Evolutionary conservation across 2,113 vertebrate species (phyloP), one percentile per base, ranked within the genome.

Genomic region (Macroglossus sobrinus): DNA sequence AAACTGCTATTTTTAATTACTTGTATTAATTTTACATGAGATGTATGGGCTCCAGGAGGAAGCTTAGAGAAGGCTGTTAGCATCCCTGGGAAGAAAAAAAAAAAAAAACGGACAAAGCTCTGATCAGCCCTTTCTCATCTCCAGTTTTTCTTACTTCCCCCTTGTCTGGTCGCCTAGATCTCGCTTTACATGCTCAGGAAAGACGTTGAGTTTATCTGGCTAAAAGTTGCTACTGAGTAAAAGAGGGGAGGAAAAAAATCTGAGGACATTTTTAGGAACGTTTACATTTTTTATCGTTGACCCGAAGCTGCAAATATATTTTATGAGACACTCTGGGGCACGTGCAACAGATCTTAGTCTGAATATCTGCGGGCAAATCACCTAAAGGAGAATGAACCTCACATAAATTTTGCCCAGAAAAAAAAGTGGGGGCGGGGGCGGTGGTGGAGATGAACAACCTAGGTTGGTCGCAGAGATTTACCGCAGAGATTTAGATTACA

Each of bases 11-110:
- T 92, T 95, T 96, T 96, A 97, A 97, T 72, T 97, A 97, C 96
- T 97, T 96, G 61, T 97, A 96, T 97, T 97, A 96, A 97, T 96
- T 97, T 96, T 97, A 92, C 91, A 97, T 96, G 96, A 97, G 96
- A 89, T 80, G 89, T 82, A 75, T 96, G 74, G 72, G 87, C 93
- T 82, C 61, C 91, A 84, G 45, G 92, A 97, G 80, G 93, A 97
- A 98, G 95, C 78, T 92, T 30, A 96, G 86, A 38, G 93, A 71
- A 68, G 97, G 30, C 90, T 75, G 26, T 89, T 97, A 81, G 35
- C 40, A 81, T 74, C 78, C 40, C 53, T 84, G 95, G 50, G 50
- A 50, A 50, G 15, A 50, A 14, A 10, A 45, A 50, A 15, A 16
- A 16, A 63, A 63, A 93, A 85, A 82, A 97, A 96, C 22, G 88